Evolutionary conservation across 2,113 vertebrate species (phyloP), one percentile per base, ranked within the genome.

Genomic region (Pteropus alecto): DNA sequence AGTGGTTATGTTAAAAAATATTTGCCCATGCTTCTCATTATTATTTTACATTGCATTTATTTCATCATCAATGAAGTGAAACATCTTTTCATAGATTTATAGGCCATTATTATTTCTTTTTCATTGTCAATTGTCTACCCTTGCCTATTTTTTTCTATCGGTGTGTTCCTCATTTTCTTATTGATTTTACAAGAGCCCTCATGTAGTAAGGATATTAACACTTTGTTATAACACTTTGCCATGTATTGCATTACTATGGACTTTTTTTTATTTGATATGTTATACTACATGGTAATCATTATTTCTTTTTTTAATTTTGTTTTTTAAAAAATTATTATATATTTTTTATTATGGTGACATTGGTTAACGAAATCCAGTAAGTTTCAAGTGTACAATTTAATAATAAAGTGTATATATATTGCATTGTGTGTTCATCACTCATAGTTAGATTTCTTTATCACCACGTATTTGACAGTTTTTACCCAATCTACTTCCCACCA

Each of bases 21-120:
- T 51, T 84, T 84, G 28, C 18, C 38, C 41, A 48, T 82, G 61
- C 54, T 82, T 84, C 43, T 92, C 43, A 35, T 67, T 90, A 12
- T 82, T 79, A 38, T 63, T 88, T 95, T 94, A 60, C 68, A 91
- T 93, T 77, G 35, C 26, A 13, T 96, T 89, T 92, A 83, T 96
- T 86, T 97, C 51, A 74, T 81, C 48, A 41, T 85, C 94, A 90
- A n/a, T 56, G 58, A 68, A n/a, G n/a, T 79, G 41, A 18, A 87
- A 43, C 22, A 82, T 91, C 78, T 86, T 76, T 93, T 90, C 24
- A 70, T 93, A 76, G n/a, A 76, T 81, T 86, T 61, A 60, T 16
- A 90, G 33, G 33, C 13, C 5, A 8, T 63, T 89, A 51, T 21
- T 86, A 19, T 61, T 82, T 70, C 7, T 87, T 77, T 63, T 91